Conservation (phyloP, 53 echinoderm and acorn worm species). For the Henricia sp. region DNA sequence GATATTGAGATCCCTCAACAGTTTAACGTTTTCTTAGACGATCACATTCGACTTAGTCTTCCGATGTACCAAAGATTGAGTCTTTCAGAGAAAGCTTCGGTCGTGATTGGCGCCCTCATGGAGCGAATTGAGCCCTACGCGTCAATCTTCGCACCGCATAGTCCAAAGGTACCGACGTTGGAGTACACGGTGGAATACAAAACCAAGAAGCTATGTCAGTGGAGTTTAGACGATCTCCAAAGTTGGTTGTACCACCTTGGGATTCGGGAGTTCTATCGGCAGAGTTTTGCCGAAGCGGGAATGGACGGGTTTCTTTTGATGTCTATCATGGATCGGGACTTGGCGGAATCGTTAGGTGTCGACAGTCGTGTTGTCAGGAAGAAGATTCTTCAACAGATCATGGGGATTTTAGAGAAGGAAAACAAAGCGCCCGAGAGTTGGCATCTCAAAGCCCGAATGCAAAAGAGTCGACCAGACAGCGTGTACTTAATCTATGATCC, state of each 20-base stretch:
- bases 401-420: slow-evolving; percentile 88
- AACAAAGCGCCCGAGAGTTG: slow-evolving; percentile 86
- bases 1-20: slow-evolving; percentile 76
- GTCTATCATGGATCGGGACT: slow-evolving; percentile 89
- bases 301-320: slow-evolving; percentile 94
- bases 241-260: slow-evolving; percentile 91
- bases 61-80: slow-evolving; percentile 63
- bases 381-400: slow-evolving; percentile 89
- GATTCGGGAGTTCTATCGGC: slow-evolving; percentile 91
- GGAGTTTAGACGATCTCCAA: slow-evolving; percentile 87
- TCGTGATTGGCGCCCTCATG: slow-evolving; percentile 82
- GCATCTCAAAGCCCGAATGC: slow-evolving; percentile 91
- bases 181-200: slow-evolving; percentile 88
- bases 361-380: slow-evolving; percentile 92
- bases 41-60: slow-evolving; percentile 68
- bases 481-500: slow-evolving; percentile 94
- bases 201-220: slow-evolving; percentile 79
- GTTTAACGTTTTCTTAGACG: slow-evolving; percentile 63
- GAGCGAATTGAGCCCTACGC: slow-evolving; percentile 78
- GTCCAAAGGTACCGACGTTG: slow-evolving; percentile 48
- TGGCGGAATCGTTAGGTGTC: slow-evolving; percentile 75
- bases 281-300: slow-evolving; percentile 80
- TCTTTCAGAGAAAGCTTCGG: slow-evolving; percentile 83
- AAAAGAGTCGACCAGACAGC: slow-evolving; percentile 73
- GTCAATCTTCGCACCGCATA: slow-evolving; percentile 74